Conservation (phyloP, 2,888 invertebrate genomes). For the Drosophila borealis region DNA sequence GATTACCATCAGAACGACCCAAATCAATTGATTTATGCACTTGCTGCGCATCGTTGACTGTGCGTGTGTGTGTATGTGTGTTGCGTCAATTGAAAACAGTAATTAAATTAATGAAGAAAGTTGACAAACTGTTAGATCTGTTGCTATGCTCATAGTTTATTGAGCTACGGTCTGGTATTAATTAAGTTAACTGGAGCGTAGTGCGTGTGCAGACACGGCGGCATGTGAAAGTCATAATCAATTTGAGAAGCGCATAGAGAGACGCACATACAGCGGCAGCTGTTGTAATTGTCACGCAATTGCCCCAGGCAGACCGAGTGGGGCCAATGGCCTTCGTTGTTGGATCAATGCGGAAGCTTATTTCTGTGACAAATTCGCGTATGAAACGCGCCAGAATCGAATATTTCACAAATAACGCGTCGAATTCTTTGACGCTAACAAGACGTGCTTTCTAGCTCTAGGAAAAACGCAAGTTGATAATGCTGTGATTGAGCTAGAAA, state of each 20-base stretch:
- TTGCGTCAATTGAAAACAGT: slow-evolving; percentile 68
- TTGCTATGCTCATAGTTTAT: slow-evolving; percentile 11
- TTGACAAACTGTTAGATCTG: slow-evolving; percentile 47
- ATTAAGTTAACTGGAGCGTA: slow-evolving; percentile 63
- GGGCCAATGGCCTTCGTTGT: slow-evolving; percentile 37
- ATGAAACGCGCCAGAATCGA: slow-evolving; percentile 10
- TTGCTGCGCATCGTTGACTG: slow-evolving; percentile 13
- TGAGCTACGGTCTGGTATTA: slow-evolving; percentile 43
- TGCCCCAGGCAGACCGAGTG: slow-evolving; percentile 22
- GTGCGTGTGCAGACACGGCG: slow-evolving; percentile 40
- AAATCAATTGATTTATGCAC: slow-evolving; percentile 78
- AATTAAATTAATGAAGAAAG: slow-evolving; percentile 76
- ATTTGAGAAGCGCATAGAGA: slow-evolving; percentile 33
- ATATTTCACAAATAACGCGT: slow-evolving; percentile 4
- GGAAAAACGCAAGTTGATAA: slow-evolving; percentile 1
- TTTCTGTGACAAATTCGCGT: neutral
- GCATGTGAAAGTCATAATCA: slow-evolving; percentile 44
- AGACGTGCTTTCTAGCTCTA: slow-evolving; percentile 28
- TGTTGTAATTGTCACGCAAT: slow-evolving; percentile 47
- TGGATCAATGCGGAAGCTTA: slow-evolving; percentile 44
- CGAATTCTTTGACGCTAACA: slow-evolving; percentile 25
- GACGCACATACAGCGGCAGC: slow-evolving; percentile 12
- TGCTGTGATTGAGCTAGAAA: neutral
- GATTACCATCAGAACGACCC: slow-evolving; percentile 43
- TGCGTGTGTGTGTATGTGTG: neutral